Evolutionary conservation across 2,888 invertebrate genomes (phyloP).

Genomic region (Sesia apiformis): DNA sequence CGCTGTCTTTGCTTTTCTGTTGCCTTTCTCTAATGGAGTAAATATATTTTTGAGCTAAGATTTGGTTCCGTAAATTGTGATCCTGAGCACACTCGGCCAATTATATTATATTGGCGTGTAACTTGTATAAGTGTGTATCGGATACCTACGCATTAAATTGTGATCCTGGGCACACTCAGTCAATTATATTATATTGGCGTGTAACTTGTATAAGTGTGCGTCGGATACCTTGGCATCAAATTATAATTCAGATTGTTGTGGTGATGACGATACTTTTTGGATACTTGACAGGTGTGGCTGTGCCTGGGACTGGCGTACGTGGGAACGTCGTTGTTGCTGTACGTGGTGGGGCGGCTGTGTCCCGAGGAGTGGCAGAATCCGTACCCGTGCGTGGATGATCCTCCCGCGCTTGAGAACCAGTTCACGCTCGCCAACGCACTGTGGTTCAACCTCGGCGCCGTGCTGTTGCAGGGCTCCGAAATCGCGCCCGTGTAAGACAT

Average conservation of each 20-base stretch:
- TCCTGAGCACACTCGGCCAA: no score
- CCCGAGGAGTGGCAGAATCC: slow-evolving; percentile 94
- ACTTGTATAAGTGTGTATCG: no score
- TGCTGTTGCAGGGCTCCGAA: slow-evolving; percentile 91
- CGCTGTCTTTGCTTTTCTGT: slow-evolving; percentile 91
- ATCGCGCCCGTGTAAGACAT: slow-evolving; percentile 86
- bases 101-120: no score
- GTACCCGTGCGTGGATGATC: slow-evolving; percentile 88
- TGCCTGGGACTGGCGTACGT: slow-evolving; percentile 89
- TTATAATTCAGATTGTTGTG: no score
- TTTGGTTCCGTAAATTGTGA: neutral
- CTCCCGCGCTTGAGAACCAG: slow-evolving; percentile 87
- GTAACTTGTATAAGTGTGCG: no score
- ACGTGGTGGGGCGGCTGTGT: slow-evolving; percentile 85
- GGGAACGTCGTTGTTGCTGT: slow-evolving; percentile 85
- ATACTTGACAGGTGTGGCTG: slow-evolving; percentile 80
- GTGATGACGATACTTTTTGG: neutral
- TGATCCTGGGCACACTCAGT: no score
- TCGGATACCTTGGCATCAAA: no score
- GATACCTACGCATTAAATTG: no score
- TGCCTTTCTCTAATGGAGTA: slow-evolving; percentile 85
- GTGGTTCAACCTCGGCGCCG: slow-evolving; percentile 91
- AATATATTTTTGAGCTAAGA: slow-evolving; percentile 4
- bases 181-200: no score
- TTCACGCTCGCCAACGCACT: slow-evolving; percentile 88